Conservation (phyloP, 2,888 invertebrate species). For the Barypeithes pellucidus region DNA sequence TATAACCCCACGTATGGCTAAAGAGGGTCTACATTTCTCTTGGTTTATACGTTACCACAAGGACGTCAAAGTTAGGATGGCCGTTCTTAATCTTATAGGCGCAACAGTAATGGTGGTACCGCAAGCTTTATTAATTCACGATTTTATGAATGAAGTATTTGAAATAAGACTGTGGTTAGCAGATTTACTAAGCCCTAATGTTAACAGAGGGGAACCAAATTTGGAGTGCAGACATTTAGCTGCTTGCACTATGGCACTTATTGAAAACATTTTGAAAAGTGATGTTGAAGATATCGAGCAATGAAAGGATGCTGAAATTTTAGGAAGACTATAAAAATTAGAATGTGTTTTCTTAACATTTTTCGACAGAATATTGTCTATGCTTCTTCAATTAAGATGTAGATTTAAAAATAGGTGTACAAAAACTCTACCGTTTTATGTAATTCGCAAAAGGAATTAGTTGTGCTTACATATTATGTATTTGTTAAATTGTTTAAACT, state of each 20-base stretch:
- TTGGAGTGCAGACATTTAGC: slow-evolving; percentile 79
- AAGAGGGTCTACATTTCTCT: slow-evolving; percentile 80
- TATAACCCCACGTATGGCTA: slow-evolving; percentile 77
- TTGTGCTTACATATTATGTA: too few species aligned
- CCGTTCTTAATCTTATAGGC: slow-evolving; percentile 79
- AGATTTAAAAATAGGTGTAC: too few species aligned
- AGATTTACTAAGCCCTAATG: slow-evolving; percentile 74
- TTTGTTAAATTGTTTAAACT: too few species aligned
- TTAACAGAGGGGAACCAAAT: slow-evolving; percentile 77
- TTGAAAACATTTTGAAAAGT: slow-evolving; percentile 71
- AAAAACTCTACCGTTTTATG: too few species aligned
- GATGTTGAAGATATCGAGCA: slow-evolving; percentile 54
- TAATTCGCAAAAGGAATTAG: too few species aligned
- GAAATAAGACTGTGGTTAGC: slow-evolving; percentile 81
- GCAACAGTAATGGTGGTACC: slow-evolving; percentile 79
- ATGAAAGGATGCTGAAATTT: background rate
- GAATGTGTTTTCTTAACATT: background rate
- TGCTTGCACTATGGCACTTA: slow-evolving; percentile 74
- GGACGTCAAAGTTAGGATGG: slow-evolving; percentile 79
- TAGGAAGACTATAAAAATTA: too few species aligned
- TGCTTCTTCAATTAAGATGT: too few species aligned
- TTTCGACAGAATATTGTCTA: background rate
- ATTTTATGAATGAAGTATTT: slow-evolving; percentile 76
- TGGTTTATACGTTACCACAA: slow-evolving; percentile 79
- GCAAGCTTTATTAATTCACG: slow-evolving; percentile 72